Evolutionary conservation across 2,113 vertebrate species (phyloP), one percentile per base, ranked within the genome.

Genomic region (Nesospiza acunhae): DNA sequence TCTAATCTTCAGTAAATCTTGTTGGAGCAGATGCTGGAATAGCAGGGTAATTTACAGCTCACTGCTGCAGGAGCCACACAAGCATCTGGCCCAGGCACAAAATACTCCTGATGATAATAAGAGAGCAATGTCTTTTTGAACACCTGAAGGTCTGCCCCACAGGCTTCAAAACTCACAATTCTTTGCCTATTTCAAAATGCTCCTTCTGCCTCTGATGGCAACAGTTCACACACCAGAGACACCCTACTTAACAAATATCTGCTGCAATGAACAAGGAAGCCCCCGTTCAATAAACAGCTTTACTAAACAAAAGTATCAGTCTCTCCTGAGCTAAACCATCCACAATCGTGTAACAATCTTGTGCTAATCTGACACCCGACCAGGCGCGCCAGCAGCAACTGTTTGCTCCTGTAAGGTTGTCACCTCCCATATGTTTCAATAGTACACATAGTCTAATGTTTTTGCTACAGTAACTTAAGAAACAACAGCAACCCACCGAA

Each of bases 121-220:
- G 35, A 56, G 10, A 78, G 49, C 23, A 56, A 41, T 2, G 20
- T 26, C 39, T 75, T 39, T 37, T 91, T 7, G 2, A 68, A 58
- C 15, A 28, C 41, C 44, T 60, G 23, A 80, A 84, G 14, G 41
- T 89, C 68, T 72, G 42, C 24, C 28, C 23, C 41, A 60, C 1
- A 4, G 89, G 37, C 41, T 78, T 23, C 7, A 1, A 53, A 67
- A 44, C 0, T 0, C 1, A 3, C 28, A 49, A 20, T 64, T 47
- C 47, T 87, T 58, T 58, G 52, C 13, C 46, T 46, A n/a, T 8
- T 28, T 53, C 58, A 64, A 37, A 79, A 31, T 26, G 44, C 16
- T 79, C 47, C 37, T 87, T 72, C 64, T 72, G 46, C 27, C 47
- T 63, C 70, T 46, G 37, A 83, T 2, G 24, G 55, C 33, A 68